Evolutionary conservation across 1,140 invertebrate genomes (phyloP), one percentile per base, ranked within the genome.

Genomic region (Lethrus apterus): DNA sequence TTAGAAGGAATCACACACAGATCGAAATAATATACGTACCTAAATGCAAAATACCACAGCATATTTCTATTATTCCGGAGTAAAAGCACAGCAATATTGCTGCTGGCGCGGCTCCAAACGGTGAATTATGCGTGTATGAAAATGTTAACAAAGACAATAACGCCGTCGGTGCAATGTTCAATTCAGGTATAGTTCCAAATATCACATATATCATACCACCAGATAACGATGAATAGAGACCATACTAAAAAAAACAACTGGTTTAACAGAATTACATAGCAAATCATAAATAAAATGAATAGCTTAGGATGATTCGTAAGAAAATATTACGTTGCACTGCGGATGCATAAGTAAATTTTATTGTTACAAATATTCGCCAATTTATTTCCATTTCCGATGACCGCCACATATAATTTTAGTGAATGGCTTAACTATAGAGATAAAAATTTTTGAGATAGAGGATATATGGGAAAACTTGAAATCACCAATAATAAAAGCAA

Each of bases 101-200:
- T 56, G 83, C 82, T 46, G 80, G 75, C 2, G 77, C 66, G 29
- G 65, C 63, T 5, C 56, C 54, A 43, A 63, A 58, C 42, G 64
- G 69, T 19, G 66, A 70, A 44, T 71, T 70, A 55, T 70, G 77
- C 0, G 76, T 76, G 50, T 80, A 80, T 0, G 76, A 75, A 51
- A 75, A 78, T 0, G 83, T 85, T 33, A 88, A 70, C 3, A 88
- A 69, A 0, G 84, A 81, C 53, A 86, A 72, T 17, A 89, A 71
- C 2, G 86, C 84, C 0, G 85, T 86, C 2, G 86, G 86, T 1
- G 85, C 86, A 14, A 89, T 83, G 52, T 86, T 91, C 30, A 92
- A 78, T 66, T 91, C 86, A 44, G 83, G 84, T 51, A 83, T 81
- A 2, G 84, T 88, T 2, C 90, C 89, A 59, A 93, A 77, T 14